Percentiles rank a stretch among this genome's conserved stretches.
Evolutionary conservation across 2,113 vertebrate genomes (phyloP).

Genomic region (Pituophis catenifer): DNA sequence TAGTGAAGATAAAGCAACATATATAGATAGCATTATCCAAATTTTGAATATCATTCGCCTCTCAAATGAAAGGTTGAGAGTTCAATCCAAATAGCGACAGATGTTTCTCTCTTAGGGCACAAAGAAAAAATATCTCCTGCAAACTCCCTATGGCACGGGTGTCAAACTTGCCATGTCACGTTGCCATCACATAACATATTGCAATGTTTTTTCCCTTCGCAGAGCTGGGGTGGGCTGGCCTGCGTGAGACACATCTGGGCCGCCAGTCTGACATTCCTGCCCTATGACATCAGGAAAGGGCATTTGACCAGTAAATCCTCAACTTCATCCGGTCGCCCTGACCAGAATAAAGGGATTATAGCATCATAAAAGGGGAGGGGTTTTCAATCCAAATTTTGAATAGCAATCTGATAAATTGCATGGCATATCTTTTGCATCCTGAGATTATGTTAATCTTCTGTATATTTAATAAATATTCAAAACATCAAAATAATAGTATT

Average conservation of each 20-base stretch:
- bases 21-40: not conserved
- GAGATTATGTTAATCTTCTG: not conserved
- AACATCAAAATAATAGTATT: not conserved
- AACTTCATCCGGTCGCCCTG: not conserved
- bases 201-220: too few species aligned
- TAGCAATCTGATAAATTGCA: not conserved
- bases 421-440: slow-evolving; percentile 24
- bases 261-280: too few species aligned
- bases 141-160: not conserved
- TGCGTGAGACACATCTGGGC: too few species aligned
- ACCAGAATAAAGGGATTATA: not conserved
- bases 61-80: not conserved
- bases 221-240: too few species aligned
- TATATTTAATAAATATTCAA: not conserved
- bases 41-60: not conserved
- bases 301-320: not conserved
- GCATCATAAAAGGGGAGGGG: not conserved
- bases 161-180: too few species aligned
- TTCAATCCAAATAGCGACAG: not conserved
- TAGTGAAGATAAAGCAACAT: not conserved
- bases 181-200: too few species aligned
- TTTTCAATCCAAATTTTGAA: not conserved
- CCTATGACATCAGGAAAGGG: not conserved
- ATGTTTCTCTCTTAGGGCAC: not conserved
- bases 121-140: not conserved